Base-by-base conservation (phyloP, 2,113 vertebrate genomes). In the Notiomystis cincta region DNA sequence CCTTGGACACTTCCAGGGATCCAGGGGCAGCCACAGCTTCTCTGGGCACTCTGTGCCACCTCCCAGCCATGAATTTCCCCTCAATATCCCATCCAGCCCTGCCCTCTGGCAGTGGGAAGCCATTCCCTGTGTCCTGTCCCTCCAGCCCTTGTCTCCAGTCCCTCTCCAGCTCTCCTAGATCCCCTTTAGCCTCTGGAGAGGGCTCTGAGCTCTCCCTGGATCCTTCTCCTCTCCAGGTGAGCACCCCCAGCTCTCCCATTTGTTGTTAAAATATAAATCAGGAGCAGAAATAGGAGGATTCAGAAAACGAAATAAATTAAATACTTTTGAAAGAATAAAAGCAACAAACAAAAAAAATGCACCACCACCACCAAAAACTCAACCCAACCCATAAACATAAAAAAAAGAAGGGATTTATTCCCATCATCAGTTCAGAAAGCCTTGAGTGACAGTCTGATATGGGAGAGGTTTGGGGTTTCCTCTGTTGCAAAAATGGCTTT, bases 401-500 rank as follows among this genome's bases (percentile, higher is more conserved):
- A 54, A 11, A 17, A 69, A 48, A 47, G 2, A 23, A 45, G 11
- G 19, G n/a, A 61, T 73, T 58, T 31, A 47, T 50, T 80, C 30
- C 70, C 4, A 13, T 38, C 15, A 4, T 35, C 15, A 30, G 2
- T 54, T 58, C 23, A 40, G 11, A 48, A 70, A 82, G 53, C 18
- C 16, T 31, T 6, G 66, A 86, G 33, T 33, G 61, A n/a, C 27
- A 10, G 20, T 42, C 30, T 53, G 50, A 40, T 45, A 33, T 8
- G 66, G 31, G 66, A 54, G 1, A 79, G 38, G 88, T 84, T 78
- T 88, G 91, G 85, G 88, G 69, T 80, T 56, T 66, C 80, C 50
- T 94, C 94, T 76, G 44, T 72, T 93, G 73, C 77, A 95, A 82
- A 95, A 97, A 91, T 92, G 78, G 30, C 76, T 94, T 96, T 96